Conservation (phyloP, 2,888 invertebrate species). For the Bellardia bayeri region DNA sequence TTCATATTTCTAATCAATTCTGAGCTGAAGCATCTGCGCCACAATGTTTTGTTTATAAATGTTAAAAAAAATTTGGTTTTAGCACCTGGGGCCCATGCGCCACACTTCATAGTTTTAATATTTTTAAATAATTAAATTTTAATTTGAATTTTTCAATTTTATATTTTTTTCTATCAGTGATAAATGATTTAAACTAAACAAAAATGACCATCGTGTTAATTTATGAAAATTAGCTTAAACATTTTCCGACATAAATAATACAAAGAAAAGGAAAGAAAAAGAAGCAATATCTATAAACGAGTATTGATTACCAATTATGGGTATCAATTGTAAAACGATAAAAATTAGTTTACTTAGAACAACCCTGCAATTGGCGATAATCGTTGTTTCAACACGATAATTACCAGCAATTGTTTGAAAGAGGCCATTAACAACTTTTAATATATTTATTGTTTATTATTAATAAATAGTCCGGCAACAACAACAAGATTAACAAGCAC, state of each 20-base stretch:
- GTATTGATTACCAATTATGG: conserved; percentile 63
- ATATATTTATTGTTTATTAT: conserved; percentile 53
- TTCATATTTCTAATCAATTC: too few species aligned
- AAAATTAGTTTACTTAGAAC: conserved; percentile 51
- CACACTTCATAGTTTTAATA: too few species aligned
- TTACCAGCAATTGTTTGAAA: conserved; percentile 51
- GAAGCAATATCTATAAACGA: not conserved
- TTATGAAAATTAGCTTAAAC: conserved; percentile 30
- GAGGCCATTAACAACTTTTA: conserved; percentile 50
- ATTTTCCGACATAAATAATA: conserved; percentile 3
- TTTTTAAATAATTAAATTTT: too few species aligned
- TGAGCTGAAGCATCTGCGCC: too few species aligned
- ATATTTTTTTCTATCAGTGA: too few species aligned
- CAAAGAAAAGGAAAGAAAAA: not conserved
- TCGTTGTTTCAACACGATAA: conserved; percentile 66
- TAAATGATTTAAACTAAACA: not conserved
- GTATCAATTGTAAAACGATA: conserved; percentile 63
- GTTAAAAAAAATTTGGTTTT: too few species aligned
- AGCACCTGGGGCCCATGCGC: too few species aligned
- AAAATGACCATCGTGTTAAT: conserved; percentile 9
- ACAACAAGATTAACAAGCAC: not conserved
- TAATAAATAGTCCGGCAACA: conserved; percentile 1
- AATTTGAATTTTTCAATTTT: too few species aligned
- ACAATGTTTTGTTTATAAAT: too few species aligned
- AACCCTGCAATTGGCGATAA: conserved; percentile 49